Evolutionary conservation across 2,797 vertebrate genomes (phyloP), one percentile per base, ranked within the genome.

Genomic region (Aphelocoma californica): DNA sequence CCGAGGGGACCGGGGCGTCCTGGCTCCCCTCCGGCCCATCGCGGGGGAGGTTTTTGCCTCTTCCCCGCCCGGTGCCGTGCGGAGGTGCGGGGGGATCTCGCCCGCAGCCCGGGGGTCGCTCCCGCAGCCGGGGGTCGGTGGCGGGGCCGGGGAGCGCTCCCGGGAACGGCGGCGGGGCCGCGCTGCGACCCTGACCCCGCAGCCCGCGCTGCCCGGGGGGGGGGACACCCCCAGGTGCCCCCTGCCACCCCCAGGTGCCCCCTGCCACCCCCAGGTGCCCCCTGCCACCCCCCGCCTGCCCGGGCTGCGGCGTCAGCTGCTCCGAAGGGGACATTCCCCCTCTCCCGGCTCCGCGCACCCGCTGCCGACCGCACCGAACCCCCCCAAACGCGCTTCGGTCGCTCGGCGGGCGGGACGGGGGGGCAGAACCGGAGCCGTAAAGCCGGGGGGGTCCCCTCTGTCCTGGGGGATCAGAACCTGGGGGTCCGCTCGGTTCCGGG

Each of bases 1-100:
- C 42, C 20, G 17, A 14, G 17, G 5, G 17, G 16, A 3, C 2
- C 14, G 38, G 18, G 10, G 10, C 10, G 0, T 14, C 29, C 26
- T 18, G 19, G 31, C 12, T n/a, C 14, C 34, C 6, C 62, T 16
- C 24, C 3, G 24, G 6, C 16, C 25, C 48, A 4, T 14, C 25
- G 12, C 14, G 48, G n/a, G 9, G 2, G 2, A 3, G 3, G 2
- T 6, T 7, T 24, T 6, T 8, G 3, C 8, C 53, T 25, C 18
- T 71, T 66, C 48, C 15, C 26, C 10, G 1, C 8, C 20, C n/a
- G 12, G 4, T 7, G 14, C 21, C 26, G 7, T 4, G 60, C 4
- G 21, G 10, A 8, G 34, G 24, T 45, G 44, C 44, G 44, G 44
- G 44, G 20, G 44, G 57, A 26, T 60, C 57, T 6, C n/a, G 11